Conservation (phyloP, 2,888 invertebrate species). For the Fabriciana adippe region DNA sequence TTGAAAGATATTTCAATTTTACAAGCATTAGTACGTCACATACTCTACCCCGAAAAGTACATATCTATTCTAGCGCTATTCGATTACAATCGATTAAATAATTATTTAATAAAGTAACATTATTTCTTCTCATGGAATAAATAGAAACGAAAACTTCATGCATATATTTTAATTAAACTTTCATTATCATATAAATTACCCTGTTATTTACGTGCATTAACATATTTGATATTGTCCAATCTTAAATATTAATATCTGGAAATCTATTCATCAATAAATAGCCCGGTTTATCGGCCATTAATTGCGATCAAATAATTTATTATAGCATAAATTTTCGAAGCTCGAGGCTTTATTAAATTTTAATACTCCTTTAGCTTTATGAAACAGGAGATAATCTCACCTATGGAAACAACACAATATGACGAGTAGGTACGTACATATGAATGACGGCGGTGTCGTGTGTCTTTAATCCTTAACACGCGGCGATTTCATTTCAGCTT, state of each 20-base stretch:
- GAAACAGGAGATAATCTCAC: constrained; percentile 30
- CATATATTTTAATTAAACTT: background rate
- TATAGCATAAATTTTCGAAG: constrained; percentile 62
- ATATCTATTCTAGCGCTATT: too few relatives aligned
- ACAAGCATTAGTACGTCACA: too few relatives aligned
- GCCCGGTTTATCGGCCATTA: constrained; percentile 53
- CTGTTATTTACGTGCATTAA: background rate
- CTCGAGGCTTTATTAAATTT: constrained; percentile 62
- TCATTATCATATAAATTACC: background rate
- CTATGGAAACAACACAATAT: constrained; percentile 29
- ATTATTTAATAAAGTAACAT: too few relatives aligned
- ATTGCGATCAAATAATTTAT: constrained; percentile 69
- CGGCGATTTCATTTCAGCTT: constrained; percentile 70
- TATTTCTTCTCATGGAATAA: too few relatives aligned
- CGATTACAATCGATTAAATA: too few relatives aligned
- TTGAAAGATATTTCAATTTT: too few relatives aligned
- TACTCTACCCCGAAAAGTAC: too few relatives aligned
- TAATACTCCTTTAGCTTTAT: constrained; percentile 48
- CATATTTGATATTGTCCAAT: constrained; percentile 4
- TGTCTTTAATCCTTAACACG: constrained; percentile 71
- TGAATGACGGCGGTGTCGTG: constrained; percentile 52
- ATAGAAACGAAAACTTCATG: background rate
- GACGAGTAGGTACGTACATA: constrained; percentile 21
- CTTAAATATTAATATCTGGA: constrained; percentile 25
- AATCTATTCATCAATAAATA: constrained; percentile 52